Evolutionary conservation across 2,113 vertebrate genomes (phyloP).

Genomic region (Campylomormyrus tamandua): DNA sequence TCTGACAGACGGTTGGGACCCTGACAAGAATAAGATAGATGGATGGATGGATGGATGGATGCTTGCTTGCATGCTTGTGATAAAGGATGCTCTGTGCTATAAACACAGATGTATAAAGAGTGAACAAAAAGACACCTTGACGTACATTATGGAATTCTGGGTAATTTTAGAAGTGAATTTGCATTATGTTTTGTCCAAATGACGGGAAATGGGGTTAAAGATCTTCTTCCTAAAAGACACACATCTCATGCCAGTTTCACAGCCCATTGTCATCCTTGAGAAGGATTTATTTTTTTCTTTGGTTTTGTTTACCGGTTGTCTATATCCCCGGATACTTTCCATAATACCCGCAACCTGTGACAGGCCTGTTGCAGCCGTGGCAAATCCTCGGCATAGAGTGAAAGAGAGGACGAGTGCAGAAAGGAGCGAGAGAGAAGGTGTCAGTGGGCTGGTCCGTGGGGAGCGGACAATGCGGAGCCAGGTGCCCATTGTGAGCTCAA

Average conservation of each 20-base stretch:
- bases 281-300: not conserved
- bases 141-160: not conserved
- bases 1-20: not conserved
- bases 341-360: not conserved
- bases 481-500: conserved; percentile 33
- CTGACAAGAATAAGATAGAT: not conserved
- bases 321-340: not conserved
- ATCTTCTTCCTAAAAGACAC: not conserved
- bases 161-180: not conserved
- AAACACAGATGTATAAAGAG: not conserved
- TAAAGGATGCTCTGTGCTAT: not conserved
- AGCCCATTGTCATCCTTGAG: not conserved
- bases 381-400: not conserved
- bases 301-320: not conserved
- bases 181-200: not conserved
- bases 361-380: not conserved
- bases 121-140: not conserved
- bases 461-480: conserved; percentile 23
- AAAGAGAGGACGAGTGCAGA: not conserved
- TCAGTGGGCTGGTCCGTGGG: not conserved
- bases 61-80: not conserved
- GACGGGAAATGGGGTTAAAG: not conserved
- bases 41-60: not conserved
- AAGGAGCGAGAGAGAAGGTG: not conserved
- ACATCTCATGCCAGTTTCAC: not conserved